A percentile compares a stretch with the other conserved stretches of the same genome.
These are phyloP conservation scores for Antheraea mylitta DNA, from an alignment of 1,140 invertebrate species.

Conservation along the genomic window DNA sequence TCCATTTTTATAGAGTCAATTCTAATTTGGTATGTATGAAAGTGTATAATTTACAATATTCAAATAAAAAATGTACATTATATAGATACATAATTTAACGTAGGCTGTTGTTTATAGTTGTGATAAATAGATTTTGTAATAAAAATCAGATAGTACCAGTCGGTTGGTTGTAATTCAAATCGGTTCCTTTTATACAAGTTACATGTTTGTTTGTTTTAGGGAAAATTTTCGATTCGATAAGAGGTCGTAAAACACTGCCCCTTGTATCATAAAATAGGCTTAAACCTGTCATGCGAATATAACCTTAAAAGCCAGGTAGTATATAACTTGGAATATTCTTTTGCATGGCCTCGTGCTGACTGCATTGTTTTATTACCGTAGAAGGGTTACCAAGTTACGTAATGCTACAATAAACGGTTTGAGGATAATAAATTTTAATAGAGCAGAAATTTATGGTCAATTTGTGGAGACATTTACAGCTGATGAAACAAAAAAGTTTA, in stretches of 20 bases:
- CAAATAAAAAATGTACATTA: neutral
- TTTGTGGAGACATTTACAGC: constrained; percentile 68
- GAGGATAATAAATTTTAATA: constrained; percentile 70
- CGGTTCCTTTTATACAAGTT: constrained; percentile 37
- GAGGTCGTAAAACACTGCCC: constrained; percentile 67
- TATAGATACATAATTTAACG: neutral
- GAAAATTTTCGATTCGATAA: constrained; percentile 70
- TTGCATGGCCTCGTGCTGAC: constrained; percentile 50
- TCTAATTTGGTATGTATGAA: no score
- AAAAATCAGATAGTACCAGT: neutral
- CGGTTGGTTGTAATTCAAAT: constrained; percentile 38
- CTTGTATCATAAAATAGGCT: constrained; percentile 60
- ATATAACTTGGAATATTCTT: constrained; percentile 42
- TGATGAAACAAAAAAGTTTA: constrained; percentile 59
- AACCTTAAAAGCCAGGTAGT: constrained; percentile 43
- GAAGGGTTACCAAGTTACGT: constrained; percentile 69
- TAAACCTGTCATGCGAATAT: constrained; percentile 43
- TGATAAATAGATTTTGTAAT: constrained; percentile 3
- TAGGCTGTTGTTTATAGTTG: neutral
- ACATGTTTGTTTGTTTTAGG: constrained; percentile 41
- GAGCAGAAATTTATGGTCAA: constrained; percentile 65
- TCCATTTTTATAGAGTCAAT: neutral
- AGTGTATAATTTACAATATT: no score
- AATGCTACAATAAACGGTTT: constrained; percentile 68
- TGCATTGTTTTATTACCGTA: constrained; percentile 65